Percentiles rank a stretch among this genome's conserved stretches.
These are phyloP conservation scores for Enteromius afrohamiltoni DNA, from an alignment of 2,797 vertebrate genomes.

Conservation along the genomic window DNA sequence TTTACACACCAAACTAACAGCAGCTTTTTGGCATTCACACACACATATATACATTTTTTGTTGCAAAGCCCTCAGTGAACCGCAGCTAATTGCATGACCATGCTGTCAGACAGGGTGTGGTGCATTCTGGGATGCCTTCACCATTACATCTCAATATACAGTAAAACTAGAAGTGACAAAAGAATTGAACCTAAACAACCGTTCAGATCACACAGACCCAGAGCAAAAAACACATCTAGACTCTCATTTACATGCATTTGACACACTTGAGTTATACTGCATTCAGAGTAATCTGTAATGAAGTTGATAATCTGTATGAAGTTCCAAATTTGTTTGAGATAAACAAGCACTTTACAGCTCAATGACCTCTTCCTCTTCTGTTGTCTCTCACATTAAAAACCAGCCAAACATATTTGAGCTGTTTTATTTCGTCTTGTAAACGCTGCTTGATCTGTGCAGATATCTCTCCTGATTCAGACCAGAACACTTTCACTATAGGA, in stretches of 20 bases:
- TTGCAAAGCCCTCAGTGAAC: background rate
- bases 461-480: background rate
- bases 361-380: background rate
- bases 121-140: slow-evolving; percentile 19
- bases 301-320: background rate
- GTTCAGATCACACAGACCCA: background rate
- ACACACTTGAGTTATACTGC: background rate
- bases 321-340: background rate
- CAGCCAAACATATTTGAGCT: background rate
- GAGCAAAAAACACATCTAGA: background rate
- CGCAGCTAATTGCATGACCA: background rate
- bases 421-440: background rate
- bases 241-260: background rate
- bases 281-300: background rate
- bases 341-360: background rate
- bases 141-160: too few relatives aligned
- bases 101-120: slow-evolving; percentile 22
- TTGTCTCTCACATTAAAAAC: background rate
- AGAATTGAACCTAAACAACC: background rate
- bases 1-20: background rate
- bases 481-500: background rate
- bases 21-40: background rate
- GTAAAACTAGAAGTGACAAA: background rate
- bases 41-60: background rate
- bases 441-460: background rate